Percentiles rank a stretch among this genome's conserved stretches.
These are phyloP conservation scores for Lateolabrax maculatus DNA, from an alignment of 2,797 vertebrate species.

Conservation along the genomic window DNA sequence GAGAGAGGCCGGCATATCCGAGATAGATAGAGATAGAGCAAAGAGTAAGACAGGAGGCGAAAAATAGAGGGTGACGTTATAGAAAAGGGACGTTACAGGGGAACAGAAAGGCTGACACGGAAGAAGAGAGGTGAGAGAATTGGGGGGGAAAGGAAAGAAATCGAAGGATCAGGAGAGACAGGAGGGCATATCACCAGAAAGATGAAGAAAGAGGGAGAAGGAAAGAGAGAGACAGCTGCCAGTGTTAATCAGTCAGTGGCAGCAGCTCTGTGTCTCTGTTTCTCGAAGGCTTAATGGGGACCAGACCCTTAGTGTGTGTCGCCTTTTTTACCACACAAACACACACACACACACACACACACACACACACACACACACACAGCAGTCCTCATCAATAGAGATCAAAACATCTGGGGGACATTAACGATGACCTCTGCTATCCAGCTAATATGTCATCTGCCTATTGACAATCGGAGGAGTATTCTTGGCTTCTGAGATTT, in stretches of 20 bases:
- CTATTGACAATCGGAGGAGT: neutral
- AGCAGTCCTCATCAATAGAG: slow-evolving; percentile 19
- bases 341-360: neutral
- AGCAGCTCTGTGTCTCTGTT: slow-evolving; percentile 63
- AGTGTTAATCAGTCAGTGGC: slow-evolving; percentile 67
- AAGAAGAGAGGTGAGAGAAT: neutral
- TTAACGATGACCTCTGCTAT: slow-evolving; percentile 15
- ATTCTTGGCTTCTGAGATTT: neutral
- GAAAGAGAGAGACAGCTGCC: slow-evolving; percentile 64
- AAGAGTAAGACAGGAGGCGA: neutral
- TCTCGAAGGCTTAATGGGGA: slow-evolving; percentile 46
- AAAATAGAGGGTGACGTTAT: neutral
- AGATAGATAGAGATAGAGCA: neutral
- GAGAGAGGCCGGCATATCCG: neutral
- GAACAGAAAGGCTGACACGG: neutral
- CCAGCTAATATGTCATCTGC: slow-evolving; percentile 5
- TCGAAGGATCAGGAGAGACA: slow-evolving; percentile 12
- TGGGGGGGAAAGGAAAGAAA: slow-evolving; percentile 1
- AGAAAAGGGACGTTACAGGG: slow-evolving; percentile 4
- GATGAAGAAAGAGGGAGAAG: slow-evolving; percentile 24
- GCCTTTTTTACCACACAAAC: neutral
- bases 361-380: slow-evolving; percentile 2
- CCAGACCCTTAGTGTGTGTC: slow-evolving; percentile 29
- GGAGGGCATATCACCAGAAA: slow-evolving; percentile 37
- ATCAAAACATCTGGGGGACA: slow-evolving; percentile 9